These are phyloP conservation scores for Gymnothorax reevesii DNA, from an alignment of 2,797 vertebrate genomes.

Conservation along the genomic window DNA sequence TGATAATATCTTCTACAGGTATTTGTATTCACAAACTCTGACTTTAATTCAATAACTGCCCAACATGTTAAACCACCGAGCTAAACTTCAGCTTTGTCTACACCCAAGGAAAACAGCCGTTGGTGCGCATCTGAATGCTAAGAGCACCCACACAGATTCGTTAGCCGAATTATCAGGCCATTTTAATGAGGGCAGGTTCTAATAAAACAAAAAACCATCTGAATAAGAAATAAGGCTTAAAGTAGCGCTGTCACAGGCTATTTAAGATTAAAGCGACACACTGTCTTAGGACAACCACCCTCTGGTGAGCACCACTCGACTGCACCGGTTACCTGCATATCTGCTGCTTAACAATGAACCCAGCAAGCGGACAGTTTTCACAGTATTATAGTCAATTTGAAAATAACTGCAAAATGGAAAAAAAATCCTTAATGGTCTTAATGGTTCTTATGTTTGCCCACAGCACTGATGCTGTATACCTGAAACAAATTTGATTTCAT, in stretches of 20 bases:
- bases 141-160: not conserved
- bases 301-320: conserved; percentile 30
- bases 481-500: not conserved
- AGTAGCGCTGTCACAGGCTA: conserved; percentile 26
- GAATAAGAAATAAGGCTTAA: conserved; percentile 49
- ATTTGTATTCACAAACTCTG: conserved; percentile 56
- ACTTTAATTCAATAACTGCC: conserved; percentile 74
- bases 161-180: not conserved
- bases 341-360: not conserved
- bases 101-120: conserved; percentile 44
- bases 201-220: not conserved
- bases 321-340: not conserved
- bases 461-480: not conserved
- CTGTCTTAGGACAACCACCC: conserved; percentile 42
- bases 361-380: not conserved
- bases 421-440: not conserved
- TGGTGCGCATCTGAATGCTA: conserved; percentile 7
- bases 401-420: not conserved
- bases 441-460: not conserved
- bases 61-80: conserved; percentile 74
- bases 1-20: conserved; percentile 52
- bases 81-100: conserved; percentile 72
- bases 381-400: not conserved
- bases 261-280: conserved; percentile 32
- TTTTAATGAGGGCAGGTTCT: not conserved